Evolutionary conservation across 2,113 vertebrate species (phyloP).

Genomic region (Tetrao urogallus): DNA sequence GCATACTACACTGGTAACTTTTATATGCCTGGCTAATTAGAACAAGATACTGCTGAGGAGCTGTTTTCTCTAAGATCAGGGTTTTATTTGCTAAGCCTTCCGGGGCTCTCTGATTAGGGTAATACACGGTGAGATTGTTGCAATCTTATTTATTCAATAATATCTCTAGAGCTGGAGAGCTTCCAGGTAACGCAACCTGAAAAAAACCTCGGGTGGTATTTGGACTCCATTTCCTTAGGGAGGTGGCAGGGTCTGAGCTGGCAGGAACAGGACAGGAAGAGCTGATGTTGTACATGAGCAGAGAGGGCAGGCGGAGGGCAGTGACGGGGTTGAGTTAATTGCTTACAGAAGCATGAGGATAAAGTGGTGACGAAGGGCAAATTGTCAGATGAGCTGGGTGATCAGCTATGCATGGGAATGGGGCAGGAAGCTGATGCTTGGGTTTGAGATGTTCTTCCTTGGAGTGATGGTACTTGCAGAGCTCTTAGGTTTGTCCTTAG

Average conservation of each 20-base stretch:
- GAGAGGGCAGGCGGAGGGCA: slow-evolving; percentile 56
- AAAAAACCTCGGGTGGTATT: neutral
- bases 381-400: slow-evolving; percentile 20
- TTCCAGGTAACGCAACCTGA: slow-evolving; percentile 51
- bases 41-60: slow-evolving; percentile 64
- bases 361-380: slow-evolving; percentile 60
- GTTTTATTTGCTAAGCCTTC: slow-evolving; percentile 72
- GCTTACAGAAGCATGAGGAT: slow-evolving; percentile 53
- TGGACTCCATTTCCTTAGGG: slow-evolving; percentile 1
- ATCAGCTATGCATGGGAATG: slow-evolving; percentile 41
- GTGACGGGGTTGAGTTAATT: slow-evolving; percentile 42
- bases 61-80: slow-evolving; percentile 55
- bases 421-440: neutral
- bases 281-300: slow-evolving; percentile 28
- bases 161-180: slow-evolving; percentile 43
- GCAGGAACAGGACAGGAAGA: slow-evolving; percentile 42
- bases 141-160: slow-evolving; percentile 70
- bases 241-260: neutral
- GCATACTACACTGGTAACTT: slow-evolving; percentile 56
- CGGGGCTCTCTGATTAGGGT: slow-evolving; percentile 60
- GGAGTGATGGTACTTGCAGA: neutral
- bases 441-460: neutral
- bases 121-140: slow-evolving; percentile 70
- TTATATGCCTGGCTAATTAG: slow-evolving; percentile 54
- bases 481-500: neutral